Evolutionary conservation across 2,113 vertebrate genomes (phyloP), one percentile per base, ranked within the genome.

Genomic region (Hemibagrus wyckioides): DNA sequence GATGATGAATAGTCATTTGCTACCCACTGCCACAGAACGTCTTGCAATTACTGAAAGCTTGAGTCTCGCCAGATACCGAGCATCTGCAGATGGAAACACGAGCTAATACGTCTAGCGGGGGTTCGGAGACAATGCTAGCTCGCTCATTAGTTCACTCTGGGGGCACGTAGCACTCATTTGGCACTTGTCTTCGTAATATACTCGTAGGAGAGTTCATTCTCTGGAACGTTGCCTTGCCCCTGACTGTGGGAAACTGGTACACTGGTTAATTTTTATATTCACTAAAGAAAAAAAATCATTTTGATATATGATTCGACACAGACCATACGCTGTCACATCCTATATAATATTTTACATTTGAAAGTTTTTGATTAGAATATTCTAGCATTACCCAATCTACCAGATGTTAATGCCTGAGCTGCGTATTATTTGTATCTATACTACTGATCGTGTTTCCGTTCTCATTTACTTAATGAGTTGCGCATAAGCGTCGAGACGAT

Each of bases 131-230:
- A 67, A 80, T 76, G 82, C 57, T 50, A 54, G 61, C 52, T 89
- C 73, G 50, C 50, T 89, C 81, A 89, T 89, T 86, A 86, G 71
- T 50, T 86, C 41, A 28, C 61, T 30, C 14, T 80, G 81, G 75
- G 85, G 73, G 33, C 52, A 71, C 57, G 23, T 17, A 63, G 85
- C 71, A 83, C n/a, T 59, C 83, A 76, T 85, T 44, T 44, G 28
- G 56, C 33, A 19, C 83, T 39, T 50, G 28, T 69, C 41, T 59
- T 19, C 2, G n/a, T 44, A 83, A 83, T 67, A 79, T 59, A 79
- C 57, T 56, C 36, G 52, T 56, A 23, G n/a, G 23, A 57, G 77
- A 57, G 19, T 57, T 86, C 50, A 52, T 75, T 85, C 67, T 76
- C 41, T 54, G 83, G 54, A 76, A 81, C 56, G 36, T 21, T 85